Evolutionary conservation across 2,113 vertebrate species (phyloP).

Genomic region (Electrona antarctica): DNA sequence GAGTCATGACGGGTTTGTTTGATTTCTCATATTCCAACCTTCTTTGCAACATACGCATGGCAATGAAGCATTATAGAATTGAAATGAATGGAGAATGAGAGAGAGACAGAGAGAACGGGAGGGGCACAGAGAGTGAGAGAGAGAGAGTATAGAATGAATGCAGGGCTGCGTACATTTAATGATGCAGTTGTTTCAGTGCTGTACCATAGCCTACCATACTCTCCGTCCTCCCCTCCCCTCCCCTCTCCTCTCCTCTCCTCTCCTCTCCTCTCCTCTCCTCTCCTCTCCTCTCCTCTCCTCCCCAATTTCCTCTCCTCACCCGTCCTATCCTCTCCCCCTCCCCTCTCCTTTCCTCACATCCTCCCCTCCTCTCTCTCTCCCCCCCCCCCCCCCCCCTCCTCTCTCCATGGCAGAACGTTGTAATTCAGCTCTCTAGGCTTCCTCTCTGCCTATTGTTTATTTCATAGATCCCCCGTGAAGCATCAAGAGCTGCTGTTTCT

Average conservation of each 20-base stretch:
- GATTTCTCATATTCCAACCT: too few relatives aligned
- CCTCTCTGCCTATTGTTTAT: constrained; percentile 91
- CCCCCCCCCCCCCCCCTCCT: too few relatives aligned
- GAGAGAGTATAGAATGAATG: constrained; percentile 43
- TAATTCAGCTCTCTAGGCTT: constrained; percentile 85
- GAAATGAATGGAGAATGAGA: not conserved
- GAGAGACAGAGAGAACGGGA: not conserved
- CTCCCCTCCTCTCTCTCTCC: constrained; percentile 1
- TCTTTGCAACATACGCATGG: too few relatives aligned
- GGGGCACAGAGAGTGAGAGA: constrained; percentile 21
- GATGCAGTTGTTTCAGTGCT: constrained; percentile 70
- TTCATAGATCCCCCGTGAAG: constrained; percentile 95
- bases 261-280: too few relatives aligned
- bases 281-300: not conserved
- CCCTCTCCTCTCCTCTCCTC: not conserved
- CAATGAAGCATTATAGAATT: too few relatives aligned
- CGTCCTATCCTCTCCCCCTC: constrained; percentile 36
- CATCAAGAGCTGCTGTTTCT: constrained; percentile 92
- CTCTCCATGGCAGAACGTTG: constrained; percentile 76
- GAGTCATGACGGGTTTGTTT: too few relatives aligned
- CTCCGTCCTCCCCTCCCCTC: constrained; percentile 40
- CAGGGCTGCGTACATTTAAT: constrained; percentile 70
- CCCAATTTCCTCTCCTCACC: not conserved
- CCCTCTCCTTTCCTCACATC: not conserved
- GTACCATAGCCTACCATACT: constrained; percentile 62